A percentile compares a stretch with the other conserved stretches of the same genome.
Evolutionary conservation across 2,113 vertebrate species (phyloP).

Genomic region (Rhabdornis inornatus): DNA sequence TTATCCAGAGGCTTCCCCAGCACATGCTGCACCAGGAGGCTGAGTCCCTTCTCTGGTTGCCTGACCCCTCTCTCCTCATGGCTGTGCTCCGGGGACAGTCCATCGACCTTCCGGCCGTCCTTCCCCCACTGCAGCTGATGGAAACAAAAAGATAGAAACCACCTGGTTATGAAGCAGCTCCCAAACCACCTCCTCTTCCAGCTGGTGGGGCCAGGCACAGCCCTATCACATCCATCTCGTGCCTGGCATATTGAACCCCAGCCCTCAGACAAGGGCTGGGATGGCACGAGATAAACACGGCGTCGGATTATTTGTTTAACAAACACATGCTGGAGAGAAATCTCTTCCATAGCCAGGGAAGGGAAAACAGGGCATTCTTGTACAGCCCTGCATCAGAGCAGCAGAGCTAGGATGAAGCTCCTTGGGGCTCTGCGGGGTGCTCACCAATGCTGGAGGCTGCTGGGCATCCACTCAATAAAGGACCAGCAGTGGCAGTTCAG

Average conservation of each 20-base stretch:
- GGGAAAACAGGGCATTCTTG: not conserved
- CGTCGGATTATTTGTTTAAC: slow-evolving; percentile 1
- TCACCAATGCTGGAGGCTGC: not conserved
- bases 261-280: slow-evolving; percentile 21
- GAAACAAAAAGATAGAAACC: not conserved
- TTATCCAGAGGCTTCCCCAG: slow-evolving; percentile 86
- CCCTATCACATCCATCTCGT: not conserved
- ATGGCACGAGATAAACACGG: not conserved
- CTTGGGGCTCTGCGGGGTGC: not conserved
- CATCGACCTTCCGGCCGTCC: not conserved
- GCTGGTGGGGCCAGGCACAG: not conserved
- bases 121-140: slow-evolving; percentile 51
- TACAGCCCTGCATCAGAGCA: not conserved
- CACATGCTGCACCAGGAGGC: slow-evolving; percentile 83
- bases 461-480: not conserved
- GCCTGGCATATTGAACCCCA: not conserved
- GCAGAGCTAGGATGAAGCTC: not conserved
- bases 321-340: slow-evolving; percentile 11
- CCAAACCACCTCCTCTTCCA: not conserved
- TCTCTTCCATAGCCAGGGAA: not conserved
- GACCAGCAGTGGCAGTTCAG: not conserved
- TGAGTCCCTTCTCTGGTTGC: slow-evolving; percentile 79
- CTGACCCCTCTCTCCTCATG: not conserved
- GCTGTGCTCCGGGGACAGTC: not conserved
- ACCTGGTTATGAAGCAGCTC: not conserved